A percentile compares a stretch with the other conserved stretches of the same genome.
Evolutionary conservation across 2,888 invertebrate genomes (phyloP).

Genomic region (Phyto melanocephala): DNA sequence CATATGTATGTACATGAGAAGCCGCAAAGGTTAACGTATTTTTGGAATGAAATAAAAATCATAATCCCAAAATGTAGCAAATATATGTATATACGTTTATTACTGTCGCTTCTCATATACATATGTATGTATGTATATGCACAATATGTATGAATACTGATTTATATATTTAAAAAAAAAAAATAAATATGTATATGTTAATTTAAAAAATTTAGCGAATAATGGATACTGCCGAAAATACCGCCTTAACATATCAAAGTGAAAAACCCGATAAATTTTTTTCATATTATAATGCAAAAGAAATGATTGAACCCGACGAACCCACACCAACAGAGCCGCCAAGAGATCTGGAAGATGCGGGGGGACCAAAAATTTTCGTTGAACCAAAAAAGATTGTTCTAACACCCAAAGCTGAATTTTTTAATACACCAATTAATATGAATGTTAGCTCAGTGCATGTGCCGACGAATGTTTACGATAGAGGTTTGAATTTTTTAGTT

Average conservation of each 20-base stretch:
- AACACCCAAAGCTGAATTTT: constrained; percentile 87
- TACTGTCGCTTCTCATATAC: neutral
- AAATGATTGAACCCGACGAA: constrained; percentile 82
- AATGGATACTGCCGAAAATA: constrained; percentile 92
- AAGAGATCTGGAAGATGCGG: constrained; percentile 80
- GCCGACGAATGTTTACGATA: constrained; percentile 96
- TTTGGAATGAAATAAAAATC: too few relatives aligned
- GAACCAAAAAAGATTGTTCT: constrained; percentile 83
- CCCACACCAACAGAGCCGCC: constrained; percentile 80
- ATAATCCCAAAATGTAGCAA: neutral
- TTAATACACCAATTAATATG: constrained; percentile 87
- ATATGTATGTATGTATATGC: neutral
- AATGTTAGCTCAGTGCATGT: constrained; percentile 94
- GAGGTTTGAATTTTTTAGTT: constrained; percentile 81
- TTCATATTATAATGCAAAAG: constrained; percentile 86
- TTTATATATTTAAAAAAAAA: neutral
- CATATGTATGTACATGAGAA: too few relatives aligned
- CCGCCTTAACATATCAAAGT: constrained; percentile 83
- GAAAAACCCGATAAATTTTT: constrained; percentile 82
- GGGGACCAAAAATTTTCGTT: constrained; percentile 81
- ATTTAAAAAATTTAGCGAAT: constrained; percentile 82
- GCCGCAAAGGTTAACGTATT: too few relatives aligned
- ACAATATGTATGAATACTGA: neutral
- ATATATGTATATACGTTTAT: neutral
- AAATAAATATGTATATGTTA: constrained; percentile 15